Conservation (phyloP, 2,888 invertebrate genomes). For the Cephus runcator region DNA sequence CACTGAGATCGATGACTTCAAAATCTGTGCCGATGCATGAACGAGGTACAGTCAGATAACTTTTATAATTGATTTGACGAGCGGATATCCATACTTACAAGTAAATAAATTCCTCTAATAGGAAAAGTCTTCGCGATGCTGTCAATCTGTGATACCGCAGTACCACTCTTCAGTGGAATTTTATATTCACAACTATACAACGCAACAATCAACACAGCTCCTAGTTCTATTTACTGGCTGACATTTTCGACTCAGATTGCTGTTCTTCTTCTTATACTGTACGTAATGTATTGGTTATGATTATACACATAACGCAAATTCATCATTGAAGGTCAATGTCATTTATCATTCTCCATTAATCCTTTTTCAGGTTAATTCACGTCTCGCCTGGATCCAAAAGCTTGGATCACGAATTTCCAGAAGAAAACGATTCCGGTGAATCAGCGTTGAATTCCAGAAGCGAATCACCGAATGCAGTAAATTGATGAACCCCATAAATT, state of each 20-base stretch:
- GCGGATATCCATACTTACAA: neutral
- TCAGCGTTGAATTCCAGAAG: neutral
- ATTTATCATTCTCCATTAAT: conserved; percentile 5
- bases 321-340: neutral
- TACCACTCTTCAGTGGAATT: conserved; percentile 79
- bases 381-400: conserved; percentile 50
- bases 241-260: conserved; percentile 77
- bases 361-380: conserved; percentile 57
- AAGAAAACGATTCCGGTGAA: conserved; percentile 37
- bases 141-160: conserved; percentile 83
- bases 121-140: conserved; percentile 82
- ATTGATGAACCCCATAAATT: neutral
- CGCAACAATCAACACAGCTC: conserved; percentile 71
- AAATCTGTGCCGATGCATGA: conserved; percentile 79
- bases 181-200: conserved; percentile 80
- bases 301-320: neutral
- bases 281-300: conserved; percentile 62
- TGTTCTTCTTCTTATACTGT: conserved; percentile 76
- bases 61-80: neutral
- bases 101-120: conserved; percentile 47
- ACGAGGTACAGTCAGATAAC: conserved; percentile 69
- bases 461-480: neutral
- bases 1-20: conserved; percentile 84
- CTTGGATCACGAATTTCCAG: conserved; percentile 54
- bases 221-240: conserved; percentile 77